Percentiles rank a stretch among this genome's conserved stretches.
Conservation (phyloP, 1,140 invertebrate species). For the Pogonognathellus flavescens region DNA sequence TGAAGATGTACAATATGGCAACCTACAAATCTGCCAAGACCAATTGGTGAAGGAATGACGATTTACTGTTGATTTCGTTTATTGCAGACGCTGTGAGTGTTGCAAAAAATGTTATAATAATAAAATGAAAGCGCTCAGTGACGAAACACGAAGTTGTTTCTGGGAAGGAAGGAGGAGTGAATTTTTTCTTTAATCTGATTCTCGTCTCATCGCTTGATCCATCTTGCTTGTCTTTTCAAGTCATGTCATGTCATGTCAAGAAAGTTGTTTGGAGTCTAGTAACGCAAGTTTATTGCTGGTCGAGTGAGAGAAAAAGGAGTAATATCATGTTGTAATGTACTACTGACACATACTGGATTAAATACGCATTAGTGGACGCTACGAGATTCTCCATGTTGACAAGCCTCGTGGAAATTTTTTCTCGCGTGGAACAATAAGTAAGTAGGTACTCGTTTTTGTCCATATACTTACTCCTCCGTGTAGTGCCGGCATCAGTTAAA, state of each 20-base stretch:
- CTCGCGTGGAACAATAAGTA: not conserved
- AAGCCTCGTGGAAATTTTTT: not conserved
- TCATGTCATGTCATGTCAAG: conserved; percentile 9
- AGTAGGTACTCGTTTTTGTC: not conserved
- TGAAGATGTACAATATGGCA: too few relatives aligned
- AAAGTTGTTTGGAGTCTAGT: not conserved
- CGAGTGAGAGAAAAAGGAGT: not conserved
- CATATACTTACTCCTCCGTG: too few relatives aligned
- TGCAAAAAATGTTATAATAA: too few relatives aligned
- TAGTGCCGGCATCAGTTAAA: not conserved
- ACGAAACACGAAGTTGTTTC: not conserved
- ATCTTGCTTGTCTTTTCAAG: not conserved
- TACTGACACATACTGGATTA: not conserved
- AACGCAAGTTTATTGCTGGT: not conserved
- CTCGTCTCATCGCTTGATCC: not conserved
- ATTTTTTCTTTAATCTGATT: conserved; percentile 4
- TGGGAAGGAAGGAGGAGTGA: not conserved
- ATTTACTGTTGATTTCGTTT: too few relatives aligned
- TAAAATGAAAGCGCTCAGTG: too few relatives aligned
- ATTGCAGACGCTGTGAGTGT: too few relatives aligned
- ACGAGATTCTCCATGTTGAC: not conserved
- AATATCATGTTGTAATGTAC: too few relatives aligned
- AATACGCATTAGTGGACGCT: conserved; percentile 2
- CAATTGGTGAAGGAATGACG: too few relatives aligned
- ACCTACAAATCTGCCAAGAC: too few relatives aligned